Evolutionary conservation across 2,113 vertebrate species (phyloP), one percentile per base, ranked within the genome.

Genomic region (Phrynosoma blainvillii): DNA sequence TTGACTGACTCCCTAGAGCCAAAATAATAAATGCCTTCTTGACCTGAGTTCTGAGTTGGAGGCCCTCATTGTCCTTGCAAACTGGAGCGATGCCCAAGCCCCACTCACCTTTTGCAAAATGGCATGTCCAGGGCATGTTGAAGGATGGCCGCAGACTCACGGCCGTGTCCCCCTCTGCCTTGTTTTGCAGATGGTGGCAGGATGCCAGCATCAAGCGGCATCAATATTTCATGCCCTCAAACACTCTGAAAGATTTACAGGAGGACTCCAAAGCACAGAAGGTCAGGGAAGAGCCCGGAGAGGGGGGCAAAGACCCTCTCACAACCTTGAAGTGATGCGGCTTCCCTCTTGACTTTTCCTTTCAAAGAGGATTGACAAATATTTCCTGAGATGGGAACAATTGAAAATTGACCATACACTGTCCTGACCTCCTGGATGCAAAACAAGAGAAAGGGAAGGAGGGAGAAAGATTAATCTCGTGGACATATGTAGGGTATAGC

Each of bases 211-310:
- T 42, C 5, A 52, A 30, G 65, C 40, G 10, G 21, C 81, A 82
- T 56, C 42, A 54, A 84, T 84, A n/a, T 73, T 84, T 84, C 27
- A 73, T 73, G 82, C 3, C 82, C 68, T 73, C 42, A 20, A 36
- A n/a, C 18, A 11, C 68, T 71, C 81, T 84, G 68, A 73, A 84
- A 84, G 54, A 73, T 84, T 73, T 54, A 84, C 30, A 10, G 4
- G 1, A 6, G 40, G 66, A 70, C 25, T 70, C 25, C 68, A 73
- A 23, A 56, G 81, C 40, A 47, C 70, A 70, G 2, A 4, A 52
- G 42, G 80, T 27, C 21, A 20, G 27, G 1, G 12, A n/a, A 68
- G 5, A 5, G 82, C 82, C 52, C 16, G 16, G 32, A 36, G 30
- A 16, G n/a, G 32, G 20, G 20, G 8, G 82, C 82, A 52, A 30